These are phyloP conservation scores for Oligia strigilis DNA, from an alignment of 2,888 invertebrate genomes.

Conservation along the genomic window DNA sequence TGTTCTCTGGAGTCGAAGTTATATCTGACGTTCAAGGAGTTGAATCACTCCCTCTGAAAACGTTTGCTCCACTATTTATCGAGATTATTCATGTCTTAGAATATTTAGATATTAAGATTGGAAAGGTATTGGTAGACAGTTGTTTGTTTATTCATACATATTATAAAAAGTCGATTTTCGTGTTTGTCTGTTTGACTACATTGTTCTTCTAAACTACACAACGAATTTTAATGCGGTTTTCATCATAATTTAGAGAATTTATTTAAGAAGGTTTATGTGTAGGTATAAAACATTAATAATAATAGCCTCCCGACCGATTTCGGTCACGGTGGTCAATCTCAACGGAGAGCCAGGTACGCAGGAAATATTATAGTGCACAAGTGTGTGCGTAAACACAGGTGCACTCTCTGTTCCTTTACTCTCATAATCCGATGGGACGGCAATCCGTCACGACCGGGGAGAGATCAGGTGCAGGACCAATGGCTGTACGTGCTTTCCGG, in stretches of 20 bases:
- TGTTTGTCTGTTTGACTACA: neutral
- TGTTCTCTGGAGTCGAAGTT: conserved; percentile 80
- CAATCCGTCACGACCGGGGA: too few species aligned
- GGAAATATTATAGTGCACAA: too few species aligned
- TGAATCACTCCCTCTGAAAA: conserved; percentile 64
- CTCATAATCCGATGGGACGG: too few species aligned
- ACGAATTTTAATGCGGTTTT: neutral
- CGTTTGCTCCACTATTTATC: conserved; percentile 48
- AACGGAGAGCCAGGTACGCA: too few species aligned
- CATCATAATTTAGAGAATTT: neutral
- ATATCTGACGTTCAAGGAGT: conserved; percentile 74
- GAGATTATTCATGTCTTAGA: conserved; percentile 48
- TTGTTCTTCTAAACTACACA: neutral
- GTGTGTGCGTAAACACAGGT: too few species aligned
- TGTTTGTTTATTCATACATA: neutral
- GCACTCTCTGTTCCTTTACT: too few species aligned
- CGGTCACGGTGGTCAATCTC: too few species aligned
- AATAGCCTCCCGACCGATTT: too few species aligned
- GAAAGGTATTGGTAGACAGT: neutral
- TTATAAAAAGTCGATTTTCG: neutral
- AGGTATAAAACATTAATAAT: too few species aligned
- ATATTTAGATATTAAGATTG: conserved; percentile 29
- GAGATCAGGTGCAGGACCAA: too few species aligned
- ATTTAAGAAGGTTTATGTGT: neutral
- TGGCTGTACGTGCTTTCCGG: too few species aligned